These are phyloP conservation scores for Microcebus tavaratra DNA, from an alignment of 2,113 vertebrate species.

Conservation along the genomic window DNA sequence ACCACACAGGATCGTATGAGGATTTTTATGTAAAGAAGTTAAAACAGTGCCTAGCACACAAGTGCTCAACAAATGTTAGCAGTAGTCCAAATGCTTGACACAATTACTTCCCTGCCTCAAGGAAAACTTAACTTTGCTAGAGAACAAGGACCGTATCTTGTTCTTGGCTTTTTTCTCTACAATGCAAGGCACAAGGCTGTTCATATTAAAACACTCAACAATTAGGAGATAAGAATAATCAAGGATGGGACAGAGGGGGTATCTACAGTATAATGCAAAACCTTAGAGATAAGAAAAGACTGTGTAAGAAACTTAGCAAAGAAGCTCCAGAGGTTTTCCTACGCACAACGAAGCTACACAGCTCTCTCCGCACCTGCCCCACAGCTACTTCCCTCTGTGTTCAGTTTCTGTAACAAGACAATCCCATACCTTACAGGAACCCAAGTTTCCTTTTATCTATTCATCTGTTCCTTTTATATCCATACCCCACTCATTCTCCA, in stretches of 20 bases:
- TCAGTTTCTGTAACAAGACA: not conserved
- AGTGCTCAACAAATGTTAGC: not conserved
- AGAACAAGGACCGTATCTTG: not conserved
- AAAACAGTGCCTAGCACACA: not conserved
- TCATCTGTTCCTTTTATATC: not conserved
- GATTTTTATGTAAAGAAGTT: not conserved
- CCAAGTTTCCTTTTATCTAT: not conserved
- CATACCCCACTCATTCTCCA: not conserved
- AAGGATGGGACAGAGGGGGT: not conserved
- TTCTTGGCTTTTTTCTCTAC: not conserved
- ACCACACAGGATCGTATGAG: not conserved
- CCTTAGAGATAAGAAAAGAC: not conserved
- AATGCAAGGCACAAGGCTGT: not conserved
- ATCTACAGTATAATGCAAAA: not conserved
- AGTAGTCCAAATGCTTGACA: not conserved
- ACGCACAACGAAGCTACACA: fast-evolving
- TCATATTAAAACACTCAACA: not conserved
- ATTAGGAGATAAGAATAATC: not conserved
- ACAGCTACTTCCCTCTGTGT: fast-evolving
- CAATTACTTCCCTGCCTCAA: not conserved
- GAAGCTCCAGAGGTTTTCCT: not conserved
- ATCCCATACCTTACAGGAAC: not conserved
- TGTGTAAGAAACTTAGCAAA: not conserved
- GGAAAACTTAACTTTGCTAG: not conserved
- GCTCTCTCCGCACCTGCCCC: not conserved